Evolutionary conservation across 2,797 vertebrate species (phyloP).

Genomic region (Lepus townsendii): DNA sequence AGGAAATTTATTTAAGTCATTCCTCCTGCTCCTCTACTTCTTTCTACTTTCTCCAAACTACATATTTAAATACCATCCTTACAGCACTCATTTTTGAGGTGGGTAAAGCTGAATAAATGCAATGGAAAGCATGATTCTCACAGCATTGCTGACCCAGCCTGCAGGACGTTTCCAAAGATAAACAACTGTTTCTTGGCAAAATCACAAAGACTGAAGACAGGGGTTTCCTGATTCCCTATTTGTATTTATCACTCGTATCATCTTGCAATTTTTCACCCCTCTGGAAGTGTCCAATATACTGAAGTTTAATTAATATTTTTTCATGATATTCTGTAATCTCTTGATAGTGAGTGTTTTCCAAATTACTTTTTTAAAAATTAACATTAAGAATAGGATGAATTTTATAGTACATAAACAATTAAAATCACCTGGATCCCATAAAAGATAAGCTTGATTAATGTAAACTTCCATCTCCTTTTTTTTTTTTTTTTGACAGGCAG

Average conservation of each 20-base stretch:
- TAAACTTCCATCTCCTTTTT: not conserved
- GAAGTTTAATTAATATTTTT: constrained; percentile 46
- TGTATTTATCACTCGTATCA: not conserved
- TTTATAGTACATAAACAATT: not conserved
- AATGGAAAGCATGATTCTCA: constrained; percentile 7
- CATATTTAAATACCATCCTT: not conserved
- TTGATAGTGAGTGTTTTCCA: not conserved
- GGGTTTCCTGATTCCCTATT: not conserved
- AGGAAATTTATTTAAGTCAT: not conserved
- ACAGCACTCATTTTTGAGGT: constrained; percentile 23
- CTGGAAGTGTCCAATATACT: not conserved
- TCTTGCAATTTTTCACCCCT: constrained; percentile 13
- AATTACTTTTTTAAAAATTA: constrained; percentile 53
- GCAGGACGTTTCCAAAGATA: not conserved
- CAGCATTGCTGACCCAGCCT: not conserved
- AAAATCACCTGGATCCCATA: constrained; percentile 9
- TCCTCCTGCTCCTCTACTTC: constrained; percentile 32
- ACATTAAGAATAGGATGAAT: constrained; percentile 35
- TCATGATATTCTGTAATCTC: constrained; percentile 38
- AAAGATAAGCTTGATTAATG: constrained; percentile 21
- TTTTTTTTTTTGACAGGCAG: no score
- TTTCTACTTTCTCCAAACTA: constrained; percentile 35
- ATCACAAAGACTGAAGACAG: not conserved
- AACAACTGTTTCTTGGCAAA: constrained; percentile 41
- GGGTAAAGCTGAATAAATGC: constrained; percentile 12